Evolutionary conservation across 35 echinoderm and acorn worm species (phyloP).

Genomic region (Lytechinus pictus): DNA sequence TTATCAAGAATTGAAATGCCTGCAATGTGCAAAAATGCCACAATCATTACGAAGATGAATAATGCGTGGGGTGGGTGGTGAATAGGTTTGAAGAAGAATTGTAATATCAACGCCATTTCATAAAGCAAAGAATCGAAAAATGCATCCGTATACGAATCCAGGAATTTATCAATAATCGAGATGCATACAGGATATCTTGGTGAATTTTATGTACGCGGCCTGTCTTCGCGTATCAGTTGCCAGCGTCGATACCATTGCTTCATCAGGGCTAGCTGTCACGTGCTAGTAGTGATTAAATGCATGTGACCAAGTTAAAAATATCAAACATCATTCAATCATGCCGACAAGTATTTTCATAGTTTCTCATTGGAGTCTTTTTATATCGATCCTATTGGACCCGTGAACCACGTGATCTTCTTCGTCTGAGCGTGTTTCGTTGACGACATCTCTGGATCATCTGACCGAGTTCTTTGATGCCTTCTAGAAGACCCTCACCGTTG

Average conservation of each 20-base stretch:
- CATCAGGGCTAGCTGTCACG: not conserved
- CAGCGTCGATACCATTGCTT: not conserved
- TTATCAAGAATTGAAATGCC: too few species aligned
- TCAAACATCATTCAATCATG: not conserved
- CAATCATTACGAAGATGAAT: too few species aligned
- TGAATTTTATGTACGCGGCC: too few species aligned
- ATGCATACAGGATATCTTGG: too few species aligned
- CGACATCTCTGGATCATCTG: constrained; percentile 41
- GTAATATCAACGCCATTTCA: too few species aligned
- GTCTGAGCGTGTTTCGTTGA: constrained; percentile 40
- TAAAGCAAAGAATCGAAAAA: too few species aligned
- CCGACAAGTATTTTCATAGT: not conserved
- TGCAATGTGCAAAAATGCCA: too few species aligned
- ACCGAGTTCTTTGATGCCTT: constrained; percentile 42
- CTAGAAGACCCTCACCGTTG: constrained; percentile 31
- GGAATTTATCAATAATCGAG: too few species aligned
- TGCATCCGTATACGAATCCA: too few species aligned
- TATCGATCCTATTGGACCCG: not conserved
- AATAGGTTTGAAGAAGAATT: too few species aligned
- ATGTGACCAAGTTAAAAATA: not conserved
- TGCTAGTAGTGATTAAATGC: not conserved
- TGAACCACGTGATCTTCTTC: constrained; percentile 7
- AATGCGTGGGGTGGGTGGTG: too few species aligned
- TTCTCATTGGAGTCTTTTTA: not conserved
- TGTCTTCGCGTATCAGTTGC: not conserved